Percentiles rank a stretch among this genome's conserved stretches.
phyloP scores from a whole-genome alignment of 2,888 invertebrate genomes.

The Lasioglossum oenotherae region DNA sequence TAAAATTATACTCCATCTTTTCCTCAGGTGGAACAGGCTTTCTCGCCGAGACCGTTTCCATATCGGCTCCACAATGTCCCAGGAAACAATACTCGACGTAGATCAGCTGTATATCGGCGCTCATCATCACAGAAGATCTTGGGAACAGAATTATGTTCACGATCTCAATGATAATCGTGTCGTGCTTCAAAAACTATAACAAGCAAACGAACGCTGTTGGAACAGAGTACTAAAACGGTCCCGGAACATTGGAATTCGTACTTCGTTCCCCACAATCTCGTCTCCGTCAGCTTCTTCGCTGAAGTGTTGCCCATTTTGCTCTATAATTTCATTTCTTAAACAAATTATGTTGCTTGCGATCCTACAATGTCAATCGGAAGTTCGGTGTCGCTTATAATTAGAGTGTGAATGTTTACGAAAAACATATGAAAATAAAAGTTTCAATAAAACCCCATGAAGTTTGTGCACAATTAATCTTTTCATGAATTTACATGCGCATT shows the following conservation, averaged over 20 bases:
- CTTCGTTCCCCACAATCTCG: rapidly evolving
- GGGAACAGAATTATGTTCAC: slow-evolving; percentile 69
- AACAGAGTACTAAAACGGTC: background rate
- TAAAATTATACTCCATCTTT: slow-evolving; percentile 70
- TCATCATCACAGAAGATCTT: slow-evolving; percentile 63
- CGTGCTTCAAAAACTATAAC: slow-evolving; percentile 46
- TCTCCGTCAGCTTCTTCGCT: rapidly evolving
- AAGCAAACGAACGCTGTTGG: too few relatives aligned
- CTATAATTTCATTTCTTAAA: background rate
- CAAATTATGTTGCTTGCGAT: background rate
- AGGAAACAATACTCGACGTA: slow-evolving; percentile 80
- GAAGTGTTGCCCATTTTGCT: slow-evolving; percentile 10
- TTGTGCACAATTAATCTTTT: background rate
- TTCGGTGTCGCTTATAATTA: background rate
- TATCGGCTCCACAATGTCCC: slow-evolving; percentile 74
- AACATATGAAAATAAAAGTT: too few relatives aligned
- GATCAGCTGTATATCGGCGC: slow-evolving; percentile 70
- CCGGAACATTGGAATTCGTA: background rate
- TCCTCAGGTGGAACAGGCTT: slow-evolving; percentile 60
- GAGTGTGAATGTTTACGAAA: background rate
- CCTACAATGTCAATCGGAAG: background rate
- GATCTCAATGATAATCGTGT: slow-evolving; percentile 74
- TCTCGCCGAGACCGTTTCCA: slow-evolving; percentile 76
- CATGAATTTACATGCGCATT: background rate
- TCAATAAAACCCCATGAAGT: background rate